Conservation (phyloP, 2,113 vertebrate species). For the Narcine bancroftii region DNA sequence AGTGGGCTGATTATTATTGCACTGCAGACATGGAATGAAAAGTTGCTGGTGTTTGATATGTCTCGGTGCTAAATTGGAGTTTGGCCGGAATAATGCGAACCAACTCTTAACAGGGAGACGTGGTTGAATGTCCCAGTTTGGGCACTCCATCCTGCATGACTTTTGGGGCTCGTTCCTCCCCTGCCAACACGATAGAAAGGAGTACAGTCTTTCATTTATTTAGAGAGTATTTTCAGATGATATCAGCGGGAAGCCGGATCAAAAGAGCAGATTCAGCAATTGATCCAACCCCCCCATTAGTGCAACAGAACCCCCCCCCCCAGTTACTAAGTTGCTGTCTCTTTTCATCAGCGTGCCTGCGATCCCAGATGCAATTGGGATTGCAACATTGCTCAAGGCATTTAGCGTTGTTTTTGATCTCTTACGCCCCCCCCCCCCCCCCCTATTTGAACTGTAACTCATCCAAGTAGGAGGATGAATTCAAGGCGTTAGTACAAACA, state of each 20-base stretch:
- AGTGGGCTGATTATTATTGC: background rate
- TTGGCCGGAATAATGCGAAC: background rate
- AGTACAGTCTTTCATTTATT: background rate
- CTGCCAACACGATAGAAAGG: background rate
- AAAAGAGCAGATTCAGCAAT: background rate
- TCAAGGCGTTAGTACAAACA: background rate
- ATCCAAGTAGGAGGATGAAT: background rate
- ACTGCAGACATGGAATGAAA: background rate
- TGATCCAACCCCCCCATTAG: background rate
- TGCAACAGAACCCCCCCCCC: background rate
- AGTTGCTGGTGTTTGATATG: background rate
- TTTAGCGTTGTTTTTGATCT: background rate
- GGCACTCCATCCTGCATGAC: background rate
- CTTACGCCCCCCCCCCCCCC: background rate
- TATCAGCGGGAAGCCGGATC: background rate
- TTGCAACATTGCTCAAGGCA: background rate
- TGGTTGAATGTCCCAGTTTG: background rate
- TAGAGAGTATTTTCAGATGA: background rate
- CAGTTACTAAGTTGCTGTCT: background rate
- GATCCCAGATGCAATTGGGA: background rate
- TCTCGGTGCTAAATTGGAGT: background rate
- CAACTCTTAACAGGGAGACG: background rate
- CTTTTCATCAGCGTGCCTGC: background rate
- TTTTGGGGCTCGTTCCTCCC: background rate
- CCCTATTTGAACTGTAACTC: background rate